Evolutionary conservation across 1,140 invertebrate species (phyloP).

Genomic region (Ceratosolen fusciceps): DNA sequence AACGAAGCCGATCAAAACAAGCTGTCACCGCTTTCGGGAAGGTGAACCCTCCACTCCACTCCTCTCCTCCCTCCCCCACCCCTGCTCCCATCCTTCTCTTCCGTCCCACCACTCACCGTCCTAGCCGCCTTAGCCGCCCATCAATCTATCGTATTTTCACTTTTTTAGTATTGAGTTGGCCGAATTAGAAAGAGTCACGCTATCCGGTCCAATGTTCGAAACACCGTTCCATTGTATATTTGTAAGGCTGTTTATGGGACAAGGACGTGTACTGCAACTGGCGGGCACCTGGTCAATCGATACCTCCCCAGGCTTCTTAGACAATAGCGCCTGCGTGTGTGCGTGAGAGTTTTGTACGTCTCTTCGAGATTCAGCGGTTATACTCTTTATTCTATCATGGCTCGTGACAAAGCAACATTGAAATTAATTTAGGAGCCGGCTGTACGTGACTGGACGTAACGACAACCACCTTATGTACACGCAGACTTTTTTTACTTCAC

Average conservation of each 20-base stretch:
- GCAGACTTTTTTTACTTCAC: not conserved
- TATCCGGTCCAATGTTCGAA: not conserved
- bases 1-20: conserved; percentile 53
- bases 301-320: not conserved
- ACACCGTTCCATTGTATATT: not conserved
- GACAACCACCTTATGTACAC: not conserved
- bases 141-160: not conserved
- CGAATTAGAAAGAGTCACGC: not conserved
- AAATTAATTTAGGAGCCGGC: not conserved
- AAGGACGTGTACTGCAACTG: not conserved
- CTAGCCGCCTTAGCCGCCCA: not conserved
- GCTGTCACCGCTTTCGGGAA: conserved; percentile 36
- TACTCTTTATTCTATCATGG: not conserved
- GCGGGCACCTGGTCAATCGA: not conserved
- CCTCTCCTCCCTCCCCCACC: not conserved
- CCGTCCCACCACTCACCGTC: not conserved
- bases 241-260: not conserved
- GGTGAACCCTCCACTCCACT: not conserved
- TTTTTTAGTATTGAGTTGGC: conserved; percentile 32
- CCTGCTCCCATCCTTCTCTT: not conserved
- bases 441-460: not conserved
- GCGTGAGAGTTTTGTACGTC: not conserved
- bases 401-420: not conserved
- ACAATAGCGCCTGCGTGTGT: too few relatives aligned
- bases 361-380: not conserved